Conservation (phyloP, 1,140 invertebrate genomes). For the Cylas formicarius region DNA sequence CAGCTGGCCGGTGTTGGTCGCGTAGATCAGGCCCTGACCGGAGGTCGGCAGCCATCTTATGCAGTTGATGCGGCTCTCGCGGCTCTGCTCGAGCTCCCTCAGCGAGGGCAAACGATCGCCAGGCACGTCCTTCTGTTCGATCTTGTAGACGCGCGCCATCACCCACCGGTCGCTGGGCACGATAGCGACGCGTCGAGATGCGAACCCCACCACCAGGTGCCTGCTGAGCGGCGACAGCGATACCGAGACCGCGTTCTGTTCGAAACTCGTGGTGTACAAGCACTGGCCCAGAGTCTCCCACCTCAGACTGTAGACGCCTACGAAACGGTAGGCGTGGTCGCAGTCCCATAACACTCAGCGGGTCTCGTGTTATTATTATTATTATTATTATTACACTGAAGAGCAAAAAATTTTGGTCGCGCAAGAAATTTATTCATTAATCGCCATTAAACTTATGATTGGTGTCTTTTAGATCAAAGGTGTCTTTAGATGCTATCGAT, state of each 20-base stretch:
- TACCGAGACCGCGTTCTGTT: constrained; percentile 73
- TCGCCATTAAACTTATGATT: no score
- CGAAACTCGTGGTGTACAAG: constrained; percentile 67
- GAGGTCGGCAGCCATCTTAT: constrained; percentile 74
- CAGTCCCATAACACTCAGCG: no score
- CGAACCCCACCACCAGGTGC: constrained; percentile 72
- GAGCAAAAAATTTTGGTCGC: no score
- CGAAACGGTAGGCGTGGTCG: no score
- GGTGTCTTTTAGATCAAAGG: no score
- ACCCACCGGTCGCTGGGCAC: constrained; percentile 49
- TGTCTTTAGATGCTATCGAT: no score
- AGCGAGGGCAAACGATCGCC: constrained; percentile 48
- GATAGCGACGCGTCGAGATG: constrained; percentile 53
- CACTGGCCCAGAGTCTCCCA: constrained; percentile 66
- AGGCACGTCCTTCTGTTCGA: constrained; percentile 40
- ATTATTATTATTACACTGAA: no score
- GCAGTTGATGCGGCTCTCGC: constrained; percentile 64
- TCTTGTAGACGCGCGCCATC: constrained; percentile 60
- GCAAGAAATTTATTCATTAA: no score
- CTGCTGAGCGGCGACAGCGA: constrained; percentile 70
- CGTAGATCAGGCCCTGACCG: constrained; percentile 77
- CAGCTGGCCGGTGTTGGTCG: constrained; percentile 75
- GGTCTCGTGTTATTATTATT: no score
- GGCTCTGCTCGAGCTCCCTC: constrained; percentile 56
- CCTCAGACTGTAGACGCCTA: constrained; percentile 72